phyloP scores from a whole-genome alignment of 2,797 vertebrate genomes.

The Chlorospingus flavigularis region DNA sequence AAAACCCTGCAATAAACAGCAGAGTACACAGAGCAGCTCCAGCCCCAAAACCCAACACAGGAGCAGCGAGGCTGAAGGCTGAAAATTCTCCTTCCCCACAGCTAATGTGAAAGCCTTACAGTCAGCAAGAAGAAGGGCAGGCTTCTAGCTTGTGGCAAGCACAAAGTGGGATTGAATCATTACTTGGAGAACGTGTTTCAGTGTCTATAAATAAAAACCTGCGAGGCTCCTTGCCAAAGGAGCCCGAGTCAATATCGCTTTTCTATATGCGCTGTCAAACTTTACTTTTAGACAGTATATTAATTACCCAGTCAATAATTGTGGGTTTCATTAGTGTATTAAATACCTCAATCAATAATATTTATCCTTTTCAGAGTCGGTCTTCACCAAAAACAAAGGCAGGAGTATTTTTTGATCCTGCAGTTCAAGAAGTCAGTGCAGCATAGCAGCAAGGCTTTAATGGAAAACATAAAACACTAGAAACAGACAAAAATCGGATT shows the following conservation, averaged over 20 bases:
- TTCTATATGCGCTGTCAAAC: conserved; percentile 73
- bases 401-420: conserved; percentile 63
- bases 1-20: not conserved
- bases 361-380: conserved; percentile 75
- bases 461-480: conserved; percentile 76
- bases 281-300: conserved; percentile 81
- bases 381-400: conserved; percentile 31
- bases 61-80: not conserved
- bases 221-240: conserved; percentile 58
- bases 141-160: conserved; percentile 59
- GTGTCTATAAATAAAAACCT: conserved; percentile 71
- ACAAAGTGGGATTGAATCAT: conserved; percentile 63
- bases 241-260: conserved; percentile 71
- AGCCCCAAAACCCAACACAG: not conserved
- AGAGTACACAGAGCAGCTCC: rapidly evolving
- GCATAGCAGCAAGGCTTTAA: conserved; percentile 63
- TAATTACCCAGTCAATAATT: conserved; percentile 81
- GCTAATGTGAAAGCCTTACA: conserved; percentile 46
- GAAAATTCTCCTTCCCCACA: not conserved
- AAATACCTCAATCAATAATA: conserved; percentile 81
- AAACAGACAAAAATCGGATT: conserved; percentile 76
- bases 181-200: conserved; percentile 63
- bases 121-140: conserved; percentile 48
- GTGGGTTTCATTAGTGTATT: conserved; percentile 82
- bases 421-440: conserved; percentile 68